Conservation (phyloP, 2,113 vertebrate genomes). For the Sorex araneus region DNA sequence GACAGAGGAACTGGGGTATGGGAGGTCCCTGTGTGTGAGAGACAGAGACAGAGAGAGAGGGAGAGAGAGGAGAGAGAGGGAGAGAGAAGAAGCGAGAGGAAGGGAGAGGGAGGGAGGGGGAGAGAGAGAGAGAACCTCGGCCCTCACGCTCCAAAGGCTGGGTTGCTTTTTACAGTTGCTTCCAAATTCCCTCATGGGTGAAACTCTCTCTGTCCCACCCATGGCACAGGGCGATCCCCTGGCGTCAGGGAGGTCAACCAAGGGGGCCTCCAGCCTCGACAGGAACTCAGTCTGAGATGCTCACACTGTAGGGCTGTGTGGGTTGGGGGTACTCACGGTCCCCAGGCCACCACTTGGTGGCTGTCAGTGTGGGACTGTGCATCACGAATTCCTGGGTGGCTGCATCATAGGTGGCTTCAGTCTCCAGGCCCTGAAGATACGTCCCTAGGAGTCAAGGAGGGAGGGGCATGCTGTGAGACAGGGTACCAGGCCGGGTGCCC, state of each 20-base stretch:
- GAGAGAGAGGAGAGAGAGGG: no score
- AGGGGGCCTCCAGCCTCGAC: neutral
- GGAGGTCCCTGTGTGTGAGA: neutral
- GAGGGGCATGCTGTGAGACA: neutral
- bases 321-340: conserved; percentile 87
- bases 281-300: neutral
- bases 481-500: neutral
- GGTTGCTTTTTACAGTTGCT: neutral
- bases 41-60: no score
- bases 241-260: neutral
- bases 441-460: conserved; percentile 86
- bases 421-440: conserved; percentile 91
- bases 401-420: conserved; percentile 89
- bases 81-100: no score
- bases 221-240: neutral
- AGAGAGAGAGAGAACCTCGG: neutral
- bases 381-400: conserved; percentile 90
- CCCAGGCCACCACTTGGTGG: conserved; percentile 93
- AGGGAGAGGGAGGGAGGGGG: neutral
- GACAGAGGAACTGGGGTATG: neutral
- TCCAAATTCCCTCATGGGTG: neutral
- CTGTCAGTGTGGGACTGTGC: conserved; percentile 89
- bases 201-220: neutral
- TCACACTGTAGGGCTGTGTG: neutral
- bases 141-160: neutral